Evolutionary conservation across 1,140 invertebrate genomes (phyloP).

Genomic region (Meloidogyne floridensis): DNA sequence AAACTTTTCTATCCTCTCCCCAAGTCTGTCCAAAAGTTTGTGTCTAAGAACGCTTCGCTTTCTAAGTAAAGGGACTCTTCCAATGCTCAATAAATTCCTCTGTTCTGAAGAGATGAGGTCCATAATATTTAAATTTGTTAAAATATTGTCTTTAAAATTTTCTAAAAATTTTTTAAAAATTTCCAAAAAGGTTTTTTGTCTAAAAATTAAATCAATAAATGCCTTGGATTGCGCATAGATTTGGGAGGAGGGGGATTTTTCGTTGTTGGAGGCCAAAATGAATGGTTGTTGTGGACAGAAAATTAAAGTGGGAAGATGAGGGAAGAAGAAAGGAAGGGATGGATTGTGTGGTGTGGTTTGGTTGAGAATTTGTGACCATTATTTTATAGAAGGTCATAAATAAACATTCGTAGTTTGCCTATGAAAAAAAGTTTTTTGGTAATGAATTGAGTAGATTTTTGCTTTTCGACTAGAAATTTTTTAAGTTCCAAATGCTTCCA

Average conservation of each 20-base stretch:
- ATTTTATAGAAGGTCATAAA: no score
- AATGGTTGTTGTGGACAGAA: not conserved
- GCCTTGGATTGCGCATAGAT: not conserved
- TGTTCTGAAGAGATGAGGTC: slow-evolving; percentile 20
- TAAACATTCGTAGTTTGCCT: no score
- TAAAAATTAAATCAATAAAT: slow-evolving; percentile 6
- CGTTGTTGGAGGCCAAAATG: no score
- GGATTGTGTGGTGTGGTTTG: no score
- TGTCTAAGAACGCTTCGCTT: slow-evolving; percentile 7
- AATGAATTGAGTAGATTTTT: no score
- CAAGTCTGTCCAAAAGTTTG: slow-evolving; percentile 12
- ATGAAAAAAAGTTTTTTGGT: no score
- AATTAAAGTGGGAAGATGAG: not conserved
- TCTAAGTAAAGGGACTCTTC: slow-evolving; percentile 12
- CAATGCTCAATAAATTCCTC: slow-evolving; percentile 16
- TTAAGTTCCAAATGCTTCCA: no score
- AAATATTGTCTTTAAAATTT: not conserved
- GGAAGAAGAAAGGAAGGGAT: no score
- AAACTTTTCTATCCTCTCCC: slow-evolving; percentile 7
- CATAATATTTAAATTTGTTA: not conserved
- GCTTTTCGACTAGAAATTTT: no score
- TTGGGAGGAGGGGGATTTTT: no score
- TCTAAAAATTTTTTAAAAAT: not conserved
- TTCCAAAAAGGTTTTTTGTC: not conserved
- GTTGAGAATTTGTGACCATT: no score